Evolutionary conservation across 2,113 vertebrate species (phyloP).

Genomic region (Azemiops feae): DNA sequence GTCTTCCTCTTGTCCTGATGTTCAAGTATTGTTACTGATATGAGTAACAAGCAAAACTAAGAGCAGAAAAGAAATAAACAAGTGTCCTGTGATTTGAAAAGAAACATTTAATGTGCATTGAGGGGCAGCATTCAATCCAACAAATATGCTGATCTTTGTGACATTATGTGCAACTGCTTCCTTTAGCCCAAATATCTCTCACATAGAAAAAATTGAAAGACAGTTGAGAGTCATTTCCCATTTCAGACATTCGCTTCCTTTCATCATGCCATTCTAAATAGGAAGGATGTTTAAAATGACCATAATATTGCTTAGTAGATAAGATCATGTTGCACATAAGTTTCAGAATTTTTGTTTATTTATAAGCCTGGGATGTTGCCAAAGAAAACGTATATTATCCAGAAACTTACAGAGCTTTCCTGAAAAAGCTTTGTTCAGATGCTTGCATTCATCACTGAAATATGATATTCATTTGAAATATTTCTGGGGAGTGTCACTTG

Average conservation of each 20-base stretch:
- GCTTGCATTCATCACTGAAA: slow-evolving; percentile 16
- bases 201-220: neutral
- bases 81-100: neutral
- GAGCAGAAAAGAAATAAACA: neutral
- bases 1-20: neutral
- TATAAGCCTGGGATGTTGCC: slow-evolving; percentile 50
- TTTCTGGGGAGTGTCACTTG: slow-evolving; percentile 28
- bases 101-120: neutral
- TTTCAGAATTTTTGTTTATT: slow-evolving; percentile 41
- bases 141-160: neutral
- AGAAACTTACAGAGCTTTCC: slow-evolving; percentile 35
- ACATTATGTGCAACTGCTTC: neutral
- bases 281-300: slow-evolving; percentile 22
- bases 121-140: rapidly evolving
- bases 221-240: neutral
- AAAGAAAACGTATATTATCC: slow-evolving; percentile 32
- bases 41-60: neutral
- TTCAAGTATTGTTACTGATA: neutral
- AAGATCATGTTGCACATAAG: slow-evolving; percentile 23
- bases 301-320: slow-evolving; percentile 12
- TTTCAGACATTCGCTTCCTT: slow-evolving; percentile 1
- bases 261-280: neutral
- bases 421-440: slow-evolving; percentile 26
- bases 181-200: slow-evolving; percentile 2
- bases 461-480: neutral